Percentiles rank a stretch among this genome's conserved stretches.
phyloP scores from a whole-genome alignment of 2,113 vertebrate genomes.

The Naja naja region DNA sequence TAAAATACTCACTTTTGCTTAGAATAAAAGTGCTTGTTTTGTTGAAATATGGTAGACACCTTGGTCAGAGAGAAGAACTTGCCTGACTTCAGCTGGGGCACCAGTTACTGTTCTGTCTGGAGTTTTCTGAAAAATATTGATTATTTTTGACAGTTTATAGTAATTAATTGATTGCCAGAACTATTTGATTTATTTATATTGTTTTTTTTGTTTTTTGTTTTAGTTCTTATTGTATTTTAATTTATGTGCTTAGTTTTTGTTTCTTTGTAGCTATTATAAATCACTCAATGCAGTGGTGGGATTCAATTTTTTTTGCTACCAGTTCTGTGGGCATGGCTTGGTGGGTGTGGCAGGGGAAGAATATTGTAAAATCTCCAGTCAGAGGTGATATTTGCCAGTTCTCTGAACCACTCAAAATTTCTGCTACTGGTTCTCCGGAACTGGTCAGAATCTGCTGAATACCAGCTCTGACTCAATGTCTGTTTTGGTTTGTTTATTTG shows the following conservation, averaged over 20 bases:
- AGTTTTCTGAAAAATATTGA: neutral
- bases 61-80: neutral
- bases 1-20: neutral
- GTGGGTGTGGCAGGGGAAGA: no score
- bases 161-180: neutral
- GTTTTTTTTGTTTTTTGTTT: neutral
- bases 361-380: no score
- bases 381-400: no score
- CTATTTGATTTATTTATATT: neutral
- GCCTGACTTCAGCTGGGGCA: neutral
- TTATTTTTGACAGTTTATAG: neutral
- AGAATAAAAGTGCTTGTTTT: neutral
- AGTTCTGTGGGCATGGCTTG: no score
- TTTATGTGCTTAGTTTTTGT: neutral
- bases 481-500: neutral
- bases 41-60: neutral
- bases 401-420: no score
- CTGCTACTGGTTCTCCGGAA: no score
- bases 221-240: neutral
- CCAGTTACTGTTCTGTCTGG: neutral
- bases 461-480: neutral
- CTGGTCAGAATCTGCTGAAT: no score
- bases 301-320: no score
- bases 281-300: neutral
- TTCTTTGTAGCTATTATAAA: neutral